phyloP scores from a whole-genome alignment of 2,113 vertebrate genomes.

The Cynoglossus semilaevis region DNA sequence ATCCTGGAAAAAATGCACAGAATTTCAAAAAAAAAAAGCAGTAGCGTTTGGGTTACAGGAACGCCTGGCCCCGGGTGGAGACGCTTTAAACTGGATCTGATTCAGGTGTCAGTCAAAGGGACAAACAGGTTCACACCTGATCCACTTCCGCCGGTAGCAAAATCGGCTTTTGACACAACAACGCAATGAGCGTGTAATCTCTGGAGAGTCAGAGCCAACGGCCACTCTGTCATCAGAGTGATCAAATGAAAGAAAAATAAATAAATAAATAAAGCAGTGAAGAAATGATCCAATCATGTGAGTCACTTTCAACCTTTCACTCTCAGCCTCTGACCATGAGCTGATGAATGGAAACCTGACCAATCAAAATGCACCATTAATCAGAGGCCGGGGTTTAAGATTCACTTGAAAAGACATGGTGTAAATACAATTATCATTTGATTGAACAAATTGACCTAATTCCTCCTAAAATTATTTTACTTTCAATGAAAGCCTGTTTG shows the following conservation, averaged over 20 bases:
- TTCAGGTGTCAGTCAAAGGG: not conserved
- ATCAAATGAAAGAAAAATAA: slow-evolving; percentile 5
- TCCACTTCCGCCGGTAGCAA: slow-evolving; percentile 6
- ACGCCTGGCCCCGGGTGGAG: not conserved
- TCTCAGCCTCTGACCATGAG: not conserved
- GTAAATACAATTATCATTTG: too few species aligned
- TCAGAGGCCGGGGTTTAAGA: too few species aligned
- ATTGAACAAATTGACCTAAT: too few species aligned
- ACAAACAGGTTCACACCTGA: slow-evolving; percentile 11
- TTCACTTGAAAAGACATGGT: too few species aligned
- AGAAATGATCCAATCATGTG: slow-evolving; percentile 15
- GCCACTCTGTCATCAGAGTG: not conserved
- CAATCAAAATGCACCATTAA: not conserved
- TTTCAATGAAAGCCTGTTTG: too few species aligned
- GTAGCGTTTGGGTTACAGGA: not conserved
- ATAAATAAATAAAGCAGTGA: not conserved
- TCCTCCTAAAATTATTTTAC: too few species aligned
- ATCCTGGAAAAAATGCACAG: slow-evolving; percentile 21
- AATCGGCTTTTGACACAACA: not conserved
- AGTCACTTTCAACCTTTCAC: slow-evolving; percentile 11
- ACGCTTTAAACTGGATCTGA: slow-evolving; percentile 1
- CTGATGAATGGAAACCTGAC: not conserved
- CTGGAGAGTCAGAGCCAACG: not conserved
- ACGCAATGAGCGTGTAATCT: not conserved
- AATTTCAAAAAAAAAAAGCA: slow-evolving; percentile 23